Percentiles rank a stretch among this genome's conserved stretches.
Evolutionary conservation across 2,797 vertebrate genomes (phyloP).

Genomic region (Lutjanus argentimaculatus): DNA sequence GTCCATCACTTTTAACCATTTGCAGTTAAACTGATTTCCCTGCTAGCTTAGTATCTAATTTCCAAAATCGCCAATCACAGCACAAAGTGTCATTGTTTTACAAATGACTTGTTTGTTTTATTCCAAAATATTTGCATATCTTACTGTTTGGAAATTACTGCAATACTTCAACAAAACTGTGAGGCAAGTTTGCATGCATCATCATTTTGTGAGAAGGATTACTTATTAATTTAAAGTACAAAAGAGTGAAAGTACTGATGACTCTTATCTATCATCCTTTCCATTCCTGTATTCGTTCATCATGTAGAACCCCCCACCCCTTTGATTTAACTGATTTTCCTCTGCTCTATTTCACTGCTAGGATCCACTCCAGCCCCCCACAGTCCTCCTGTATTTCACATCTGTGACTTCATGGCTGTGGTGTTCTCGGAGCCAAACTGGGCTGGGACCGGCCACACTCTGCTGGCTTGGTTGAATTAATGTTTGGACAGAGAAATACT

Average conservation of each 20-base stretch:
- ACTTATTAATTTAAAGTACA: background rate
- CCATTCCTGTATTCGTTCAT: background rate
- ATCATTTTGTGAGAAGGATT: background rate
- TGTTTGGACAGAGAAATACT: background rate
- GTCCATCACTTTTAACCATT: too few relatives aligned
- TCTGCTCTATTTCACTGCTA: constrained; percentile 35
- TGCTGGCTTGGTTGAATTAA: background rate
- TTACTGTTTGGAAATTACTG: too few relatives aligned
- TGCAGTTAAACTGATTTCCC: too few relatives aligned
- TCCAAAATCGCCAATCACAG: background rate
- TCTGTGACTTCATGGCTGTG: constrained; percentile 9
- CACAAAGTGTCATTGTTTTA: background rate
- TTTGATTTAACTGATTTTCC: constrained; percentile 4
- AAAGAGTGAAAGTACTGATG: background rate
- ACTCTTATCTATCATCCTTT: background rate
- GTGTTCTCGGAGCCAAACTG: background rate
- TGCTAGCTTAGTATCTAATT: background rate
- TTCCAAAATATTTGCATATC: too few relatives aligned
- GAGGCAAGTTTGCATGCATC: background rate
- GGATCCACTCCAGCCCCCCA: background rate
- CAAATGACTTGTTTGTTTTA: background rate
- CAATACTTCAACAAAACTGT: too few relatives aligned
- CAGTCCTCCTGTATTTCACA: constrained; percentile 10
- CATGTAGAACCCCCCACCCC: background rate
- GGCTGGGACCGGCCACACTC: background rate